Evolutionary conservation across 2,113 vertebrate genomes (phyloP), one percentile per base, ranked within the genome.

Genomic region (Campylomormyrus numenius): DNA sequence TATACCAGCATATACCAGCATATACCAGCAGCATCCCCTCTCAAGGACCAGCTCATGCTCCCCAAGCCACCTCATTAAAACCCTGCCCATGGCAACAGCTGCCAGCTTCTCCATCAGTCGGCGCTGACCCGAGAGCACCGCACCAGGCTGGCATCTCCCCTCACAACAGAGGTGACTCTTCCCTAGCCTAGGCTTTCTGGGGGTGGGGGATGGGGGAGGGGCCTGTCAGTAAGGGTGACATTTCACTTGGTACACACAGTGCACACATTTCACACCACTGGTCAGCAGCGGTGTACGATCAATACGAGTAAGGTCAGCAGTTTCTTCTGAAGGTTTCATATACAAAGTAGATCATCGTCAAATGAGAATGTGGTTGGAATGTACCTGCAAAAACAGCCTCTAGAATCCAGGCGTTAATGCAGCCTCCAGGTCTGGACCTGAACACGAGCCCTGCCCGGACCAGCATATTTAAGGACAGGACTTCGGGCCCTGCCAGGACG

Each of bases 391-490:
- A 70, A 70, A 31, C 10, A 74, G 15, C 13, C 3, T 74, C 11
- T 35, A 74, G 27, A 9, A 39, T 70, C n/a, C 70, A 77, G 13
- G 70, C 5, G 70, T 77, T 35, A 77, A 39, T 77, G 5, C 13
- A 1, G 70, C 35, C 70, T 39, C 35, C 35, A n/a, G 35, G 13
- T 42, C 70, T 77, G 5, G 70, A 39, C 7, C 70, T 85, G 42
- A n/a, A 24, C 3, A 49, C 45, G 90, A 89, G 88, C 92, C 89
- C 91, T 94, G 93, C 92, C 92, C 91, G 87, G 62, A 91, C 93
- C 94, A 94, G 93, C 53, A 89, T 88, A 91, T 93, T 96, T 95
- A 95, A 94, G 93, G 93, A 39, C 70, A 9, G 90, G 91, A 91
- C 48, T 95, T 94, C 94, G 94, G 91, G 93, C 93, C 93, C 5